Conservation (phyloP, 2,797 vertebrate genomes). For the Petrocephalus schoutedeni region DNA sequence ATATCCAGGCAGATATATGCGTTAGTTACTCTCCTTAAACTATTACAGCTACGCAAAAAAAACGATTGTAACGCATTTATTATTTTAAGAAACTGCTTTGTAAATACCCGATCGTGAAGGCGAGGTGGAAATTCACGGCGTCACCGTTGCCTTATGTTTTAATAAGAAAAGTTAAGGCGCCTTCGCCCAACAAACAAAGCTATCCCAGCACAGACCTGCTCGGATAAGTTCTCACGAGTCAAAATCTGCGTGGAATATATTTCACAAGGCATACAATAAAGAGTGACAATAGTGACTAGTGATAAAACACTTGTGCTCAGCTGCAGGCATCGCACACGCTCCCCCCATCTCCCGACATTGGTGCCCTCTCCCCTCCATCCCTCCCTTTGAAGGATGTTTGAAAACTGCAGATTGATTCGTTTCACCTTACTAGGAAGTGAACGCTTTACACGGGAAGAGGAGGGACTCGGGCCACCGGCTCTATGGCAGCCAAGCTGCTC, state of each 20-base stretch:
- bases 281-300: too few relatives aligned
- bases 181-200: background rate
- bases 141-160: background rate
- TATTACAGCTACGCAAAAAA: background rate
- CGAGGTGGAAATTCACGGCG: background rate
- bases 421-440: slow-evolving; percentile 94
- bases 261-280: background rate
- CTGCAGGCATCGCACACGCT: background rate
- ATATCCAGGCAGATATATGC: background rate
- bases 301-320: background rate
- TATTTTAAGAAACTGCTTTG: background rate
- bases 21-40: background rate
- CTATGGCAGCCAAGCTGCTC: slow-evolving; percentile 45
- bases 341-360: background rate
- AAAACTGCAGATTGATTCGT: slow-evolving; percentile 84
- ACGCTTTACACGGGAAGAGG: slow-evolving; percentile 88
- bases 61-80: background rate
- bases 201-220: background rate
- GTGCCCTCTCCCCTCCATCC: background rate
- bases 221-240: background rate
- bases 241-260: background rate
- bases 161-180: background rate
- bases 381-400: slow-evolving; percentile 33
- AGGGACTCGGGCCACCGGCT: slow-evolving; percentile 66
- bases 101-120: background rate